Evolutionary conservation across 2,113 vertebrate genomes (phyloP), one percentile per base, ranked within the genome.

Genomic region (Aegypius monachus): DNA sequence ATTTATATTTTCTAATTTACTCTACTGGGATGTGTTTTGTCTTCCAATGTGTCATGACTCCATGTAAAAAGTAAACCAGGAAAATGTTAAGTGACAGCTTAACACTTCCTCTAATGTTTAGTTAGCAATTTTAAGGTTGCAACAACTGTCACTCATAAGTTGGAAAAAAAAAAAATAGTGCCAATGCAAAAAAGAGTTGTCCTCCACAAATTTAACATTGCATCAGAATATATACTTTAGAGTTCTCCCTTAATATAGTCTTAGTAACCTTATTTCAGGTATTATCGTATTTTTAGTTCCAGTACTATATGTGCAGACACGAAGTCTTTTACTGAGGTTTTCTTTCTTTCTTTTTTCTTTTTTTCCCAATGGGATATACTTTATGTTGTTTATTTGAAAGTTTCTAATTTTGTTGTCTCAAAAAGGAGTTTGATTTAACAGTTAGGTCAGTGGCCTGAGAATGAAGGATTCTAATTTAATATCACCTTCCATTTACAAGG

Each of bases 271-370:
- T 68, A 71, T 53, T 70, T 81, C 32, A 79, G 17, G 3, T 70
- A 10, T 43, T 63, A 43, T 25, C 0, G 0, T 45, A 9, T 26
- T 65, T 75, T 79, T 17, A 56, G 10, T 55, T 90, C 3, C 21
- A 56, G 4, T 38, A 14, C 13, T 65, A 2, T 32, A 56, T 68
- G 67, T 82, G 16, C 25, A 61, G 15, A 73, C 26, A 65, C 5
- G 10, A 84, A 86, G 10, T 20, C 9, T 71, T 88, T 65, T 55
- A 67, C 18, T 31, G 43, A 70, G 7, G 2, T 62, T 62, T 86
- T 56, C 16, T 3, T 47, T 59, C 15, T 11, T 32, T 67, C 16
- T 67, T 67, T 40, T 27, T 3, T 10, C 3, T 20, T 9, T 7
- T 31, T 43, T 65, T 1, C 11, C 25, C 17, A 59, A 20, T 12